phyloP scores from a whole-genome alignment of 2,113 vertebrate genomes.

The Pedionomus torquatus region DNA sequence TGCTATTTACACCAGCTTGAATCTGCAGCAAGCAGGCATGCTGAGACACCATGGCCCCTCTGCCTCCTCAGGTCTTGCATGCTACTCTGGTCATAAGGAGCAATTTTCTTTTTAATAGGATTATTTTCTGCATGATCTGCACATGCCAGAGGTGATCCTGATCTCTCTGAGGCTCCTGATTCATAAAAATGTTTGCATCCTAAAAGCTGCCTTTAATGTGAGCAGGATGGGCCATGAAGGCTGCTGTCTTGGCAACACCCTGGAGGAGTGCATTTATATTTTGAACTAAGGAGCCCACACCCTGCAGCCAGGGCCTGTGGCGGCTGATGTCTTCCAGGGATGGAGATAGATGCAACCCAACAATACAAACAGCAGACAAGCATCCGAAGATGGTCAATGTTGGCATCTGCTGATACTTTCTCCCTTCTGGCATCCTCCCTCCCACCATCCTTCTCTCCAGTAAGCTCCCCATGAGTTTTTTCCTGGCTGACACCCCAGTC shows the following conservation, averaged over 20 bases:
- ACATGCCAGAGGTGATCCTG: background rate
- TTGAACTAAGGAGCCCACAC: background rate
- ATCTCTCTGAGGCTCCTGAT: background rate
- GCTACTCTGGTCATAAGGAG: background rate
- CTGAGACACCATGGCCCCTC: too few species aligned
- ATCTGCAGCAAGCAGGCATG: fast-evolving
- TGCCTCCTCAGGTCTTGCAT: fast-evolving
- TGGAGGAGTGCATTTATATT: fast-evolving
- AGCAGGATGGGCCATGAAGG: fast-evolving
- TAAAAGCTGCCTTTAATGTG: background rate
- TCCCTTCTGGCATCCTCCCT: background rate
- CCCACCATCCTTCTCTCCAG: fast-evolving
- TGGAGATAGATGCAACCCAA: background rate
- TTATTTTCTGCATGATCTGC: background rate
- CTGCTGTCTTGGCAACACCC: background rate
- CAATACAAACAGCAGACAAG: fast-evolving
- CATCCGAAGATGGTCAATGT: fast-evolving
- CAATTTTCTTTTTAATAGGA: background rate
- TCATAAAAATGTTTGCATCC: background rate
- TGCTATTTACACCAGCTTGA: background rate
- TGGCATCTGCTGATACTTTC: fast-evolving
- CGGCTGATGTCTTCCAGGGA: background rate
- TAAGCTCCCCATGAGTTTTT: fast-evolving
- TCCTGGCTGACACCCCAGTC: background rate
- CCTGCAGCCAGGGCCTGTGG: background rate